Evolutionary conservation across 2,888 invertebrate genomes (phyloP).

Genomic region (Nephrotoma appendiculata): DNA sequence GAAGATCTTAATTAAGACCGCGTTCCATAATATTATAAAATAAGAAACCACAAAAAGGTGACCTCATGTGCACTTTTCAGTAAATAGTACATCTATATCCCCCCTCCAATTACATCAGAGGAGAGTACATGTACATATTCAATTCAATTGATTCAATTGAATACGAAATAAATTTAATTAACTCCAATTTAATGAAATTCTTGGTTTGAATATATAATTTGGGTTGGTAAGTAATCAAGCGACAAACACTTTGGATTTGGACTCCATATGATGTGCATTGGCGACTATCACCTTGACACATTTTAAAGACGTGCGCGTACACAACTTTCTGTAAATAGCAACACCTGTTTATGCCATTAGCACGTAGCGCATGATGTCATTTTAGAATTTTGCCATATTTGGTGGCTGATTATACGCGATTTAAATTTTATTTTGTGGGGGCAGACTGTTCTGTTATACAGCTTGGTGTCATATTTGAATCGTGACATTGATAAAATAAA

Average conservation of each 20-base stretch:
- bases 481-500: neutral
- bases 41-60: neutral
- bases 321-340: neutral
- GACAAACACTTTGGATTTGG: neutral
- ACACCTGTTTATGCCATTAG: neutral
- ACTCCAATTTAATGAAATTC: neutral
- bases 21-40: neutral
- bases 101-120: neutral
- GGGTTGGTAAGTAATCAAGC: neutral
- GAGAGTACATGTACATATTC: neutral
- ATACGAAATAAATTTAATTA: neutral
- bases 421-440: neutral
- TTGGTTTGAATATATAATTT: neutral
- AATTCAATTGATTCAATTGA: neutral
- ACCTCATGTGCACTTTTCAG: neutral
- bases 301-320: neutral
- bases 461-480: neutral
- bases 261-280: neutral
- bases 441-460: neutral
- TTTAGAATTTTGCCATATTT: neutral
- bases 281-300: neutral
- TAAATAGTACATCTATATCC: neutral
- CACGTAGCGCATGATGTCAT: neutral
- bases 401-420: neutral
- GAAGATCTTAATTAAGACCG: neutral